Percentiles rank a stretch among this genome's conserved stretches.
These are phyloP conservation scores for Tinamus major DNA, from an alignment of 2,797 vertebrate genomes.

Conservation along the genomic window DNA sequence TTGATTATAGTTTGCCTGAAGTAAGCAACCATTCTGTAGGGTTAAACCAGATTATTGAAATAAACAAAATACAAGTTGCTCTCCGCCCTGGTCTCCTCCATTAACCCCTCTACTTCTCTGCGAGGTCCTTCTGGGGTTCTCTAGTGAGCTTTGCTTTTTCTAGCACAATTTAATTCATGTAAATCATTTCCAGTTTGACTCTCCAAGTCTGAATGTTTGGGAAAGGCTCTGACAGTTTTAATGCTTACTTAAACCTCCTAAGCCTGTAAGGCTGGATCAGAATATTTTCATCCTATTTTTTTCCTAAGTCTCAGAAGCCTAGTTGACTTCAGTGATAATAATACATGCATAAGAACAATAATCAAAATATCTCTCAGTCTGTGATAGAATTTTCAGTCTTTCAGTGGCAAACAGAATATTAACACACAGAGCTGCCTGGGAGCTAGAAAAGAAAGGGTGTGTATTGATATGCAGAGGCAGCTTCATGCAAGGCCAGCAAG, in stretches of 20 bases:
- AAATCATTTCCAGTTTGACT: neutral
- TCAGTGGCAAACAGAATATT: neutral
- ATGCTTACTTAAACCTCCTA: neutral
- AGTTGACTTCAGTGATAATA: neutral
- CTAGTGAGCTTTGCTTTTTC: neutral
- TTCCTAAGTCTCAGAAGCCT: neutral
- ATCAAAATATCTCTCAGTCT: neutral
- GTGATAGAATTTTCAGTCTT: neutral
- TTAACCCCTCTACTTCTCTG: neutral
- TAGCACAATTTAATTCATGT: neutral
- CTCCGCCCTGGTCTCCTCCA: neutral
- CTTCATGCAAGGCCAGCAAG: neutral
- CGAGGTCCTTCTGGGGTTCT: neutral
- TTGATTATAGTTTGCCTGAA: neutral
- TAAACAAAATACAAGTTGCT: neutral
- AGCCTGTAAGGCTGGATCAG: neutral
- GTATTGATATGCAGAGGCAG: neutral
- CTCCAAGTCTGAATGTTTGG: neutral
- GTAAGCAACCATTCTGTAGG: neutral
- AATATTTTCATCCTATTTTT: neutral
- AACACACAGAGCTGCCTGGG: neutral
- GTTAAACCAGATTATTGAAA: conserved; percentile 32
- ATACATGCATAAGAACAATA: neutral
- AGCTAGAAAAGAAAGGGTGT: neutral
- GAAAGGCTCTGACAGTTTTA: neutral